phyloP scores from a whole-genome alignment of 2,113 vertebrate species.

The Mirza zaza region DNA sequence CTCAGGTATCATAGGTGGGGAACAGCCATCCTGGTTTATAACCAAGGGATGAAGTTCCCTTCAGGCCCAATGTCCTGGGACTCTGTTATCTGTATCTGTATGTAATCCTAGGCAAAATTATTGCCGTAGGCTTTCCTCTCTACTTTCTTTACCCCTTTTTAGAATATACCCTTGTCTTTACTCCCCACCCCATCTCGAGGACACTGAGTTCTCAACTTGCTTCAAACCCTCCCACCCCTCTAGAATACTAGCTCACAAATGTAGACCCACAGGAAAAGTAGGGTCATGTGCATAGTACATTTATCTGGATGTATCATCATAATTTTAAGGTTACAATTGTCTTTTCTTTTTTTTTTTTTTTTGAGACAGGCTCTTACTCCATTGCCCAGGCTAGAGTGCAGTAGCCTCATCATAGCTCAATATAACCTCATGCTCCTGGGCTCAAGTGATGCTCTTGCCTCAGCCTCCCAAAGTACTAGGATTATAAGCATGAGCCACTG shows the following conservation, averaged over 20 bases:
- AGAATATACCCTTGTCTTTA: neutral
- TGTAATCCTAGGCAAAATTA: neutral
- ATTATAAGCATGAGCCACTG: too few relatives aligned
- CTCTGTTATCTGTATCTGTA: neutral
- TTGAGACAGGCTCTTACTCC: too few relatives aligned
- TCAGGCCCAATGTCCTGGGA: neutral
- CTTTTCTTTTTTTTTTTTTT: neutral
- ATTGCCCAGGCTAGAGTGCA: too few relatives aligned
- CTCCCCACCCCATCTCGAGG: neutral
- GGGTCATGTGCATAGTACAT: neutral
- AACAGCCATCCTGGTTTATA: neutral
- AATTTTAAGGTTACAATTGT: neutral
- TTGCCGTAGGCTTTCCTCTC: neutral
- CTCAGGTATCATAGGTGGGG: neutral
- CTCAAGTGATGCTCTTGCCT: too few relatives aligned
- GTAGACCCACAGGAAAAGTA: neutral
- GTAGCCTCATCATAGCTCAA: too few relatives aligned
- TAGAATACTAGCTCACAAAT: neutral
- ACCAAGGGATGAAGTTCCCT: neutral
- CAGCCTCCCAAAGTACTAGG: too few relatives aligned
- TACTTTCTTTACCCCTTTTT: neutral
- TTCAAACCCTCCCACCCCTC: neutral
- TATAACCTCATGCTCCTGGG: too few relatives aligned
- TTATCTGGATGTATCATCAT: neutral
- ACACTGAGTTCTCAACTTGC: neutral